Base-by-base conservation (phyloP, 2,113 vertebrate species). In the Dipodomys merriami region DNA sequence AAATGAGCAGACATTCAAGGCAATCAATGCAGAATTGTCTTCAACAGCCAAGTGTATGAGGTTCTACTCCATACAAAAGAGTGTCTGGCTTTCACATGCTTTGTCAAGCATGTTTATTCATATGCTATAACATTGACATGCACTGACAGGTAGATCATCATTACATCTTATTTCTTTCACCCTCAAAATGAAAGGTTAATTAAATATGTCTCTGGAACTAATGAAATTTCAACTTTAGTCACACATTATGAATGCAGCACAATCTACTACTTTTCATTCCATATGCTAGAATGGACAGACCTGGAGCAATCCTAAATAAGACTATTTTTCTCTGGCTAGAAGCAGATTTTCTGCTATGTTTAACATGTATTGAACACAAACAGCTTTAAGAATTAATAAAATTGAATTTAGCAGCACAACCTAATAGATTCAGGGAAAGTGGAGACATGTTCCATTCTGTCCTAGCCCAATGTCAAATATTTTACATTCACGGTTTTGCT, bases 151-250 rank as follows among this genome's bases (percentile, higher is more conserved):
- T 16, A 83, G 23, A 92, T 30, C 33, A 90, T 78, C 68, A 39
- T 87, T 90, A 35, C 15, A 23, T 39, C 20, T 65, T 86, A 49
- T 44, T 88, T 78, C 33, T 27, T 81, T 88, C 49, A 57, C 22
- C 23, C 62, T 72, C 49, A 79, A 53, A 95, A 83, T 77, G n/a
- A 80, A 92, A 88, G 49, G 23, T 67, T 96, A 90, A 88, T 93
- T n/a, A 82, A 90, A 64, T 69, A 68, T 82, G 29, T 6, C 72
- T 91, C 7, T 81, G 39, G 33, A 93, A 86, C 30, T 90, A 95
- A 92, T 64, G 30, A 88, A 49, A 94, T 69, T 30, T 82, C 79
- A 84, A 53, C n/a, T 85, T 95, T 12, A 46, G 60, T 79, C 23
- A 13, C n/a, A 35, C 1, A 16, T 78, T 46, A 68, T 0, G 7